Percentiles rank a stretch among this genome's conserved stretches.
Conservation (phyloP, 92 coral and sea anemone genomes). For the Desmophyllum pertusum region DNA sequence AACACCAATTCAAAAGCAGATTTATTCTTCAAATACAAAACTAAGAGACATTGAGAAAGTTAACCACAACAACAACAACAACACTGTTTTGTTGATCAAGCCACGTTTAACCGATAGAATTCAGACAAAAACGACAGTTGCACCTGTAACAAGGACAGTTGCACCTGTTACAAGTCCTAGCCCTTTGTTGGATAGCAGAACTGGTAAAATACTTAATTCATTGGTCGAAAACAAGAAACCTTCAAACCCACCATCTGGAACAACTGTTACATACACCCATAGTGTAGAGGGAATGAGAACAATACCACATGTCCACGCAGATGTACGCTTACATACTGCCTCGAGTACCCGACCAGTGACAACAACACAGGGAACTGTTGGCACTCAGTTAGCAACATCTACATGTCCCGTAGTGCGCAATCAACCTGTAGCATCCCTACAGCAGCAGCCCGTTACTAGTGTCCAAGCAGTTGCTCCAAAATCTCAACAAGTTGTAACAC, state of each 20-base stretch:
- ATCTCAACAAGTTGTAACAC: constrained; percentile 3
- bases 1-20: constrained; percentile 27
- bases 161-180: constrained; percentile 2
- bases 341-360: constrained; percentile 24
- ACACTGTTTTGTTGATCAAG: constrained; percentile 9
- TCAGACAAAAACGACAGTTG: not conserved
- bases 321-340: not conserved
- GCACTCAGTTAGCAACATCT: constrained; percentile 18
- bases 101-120: constrained; percentile 2
- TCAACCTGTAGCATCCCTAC: constrained; percentile 27
- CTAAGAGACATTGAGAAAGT: constrained; percentile 1
- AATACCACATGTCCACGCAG: constrained; percentile 19
- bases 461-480: constrained; percentile 29
- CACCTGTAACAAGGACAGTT: not conserved
- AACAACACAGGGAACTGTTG: constrained; percentile 37
- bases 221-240: not conserved
- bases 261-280: not conserved
- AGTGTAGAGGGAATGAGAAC: not conserved
- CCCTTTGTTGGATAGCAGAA: not conserved
- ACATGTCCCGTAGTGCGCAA: constrained; percentile 17
- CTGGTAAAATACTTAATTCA: not conserved
- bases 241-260: not conserved
- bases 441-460: constrained; percentile 11
- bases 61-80: not conserved
- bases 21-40: not conserved